A percentile compares a stretch with the other conserved stretches of the same genome.
phyloP scores from a whole-genome alignment of 2,113 vertebrate species.

The Trogon melanurus region DNA sequence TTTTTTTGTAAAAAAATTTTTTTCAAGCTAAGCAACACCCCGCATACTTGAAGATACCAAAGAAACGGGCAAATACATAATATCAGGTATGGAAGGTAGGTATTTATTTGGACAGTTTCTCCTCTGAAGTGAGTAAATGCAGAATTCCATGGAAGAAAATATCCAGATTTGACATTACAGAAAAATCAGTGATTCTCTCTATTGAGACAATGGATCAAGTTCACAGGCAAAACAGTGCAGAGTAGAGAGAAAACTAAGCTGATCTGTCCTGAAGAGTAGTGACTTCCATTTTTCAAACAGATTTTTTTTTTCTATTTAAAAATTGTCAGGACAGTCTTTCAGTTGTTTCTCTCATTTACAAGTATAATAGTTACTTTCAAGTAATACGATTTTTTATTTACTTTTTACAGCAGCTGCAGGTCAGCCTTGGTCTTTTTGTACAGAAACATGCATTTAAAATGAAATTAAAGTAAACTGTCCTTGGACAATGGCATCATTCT shows the following conservation, averaged over 20 bases:
- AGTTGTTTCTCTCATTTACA: conserved; percentile 41
- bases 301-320: background rate
- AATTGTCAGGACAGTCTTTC: conserved; percentile 44
- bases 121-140: background rate
- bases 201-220: background rate
- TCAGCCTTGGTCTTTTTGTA: conserved; percentile 65
- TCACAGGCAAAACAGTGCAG: background rate
- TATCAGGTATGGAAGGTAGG: background rate
- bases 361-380: conserved; percentile 66
- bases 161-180: background rate
- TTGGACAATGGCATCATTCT: conserved; percentile 50
- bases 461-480: conserved; percentile 61
- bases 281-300: background rate
- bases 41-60: background rate
- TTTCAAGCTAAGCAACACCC: background rate
- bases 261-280: background rate
- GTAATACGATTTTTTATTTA: conserved; percentile 46
- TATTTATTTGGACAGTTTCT: background rate
- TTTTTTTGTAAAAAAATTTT: background rate
- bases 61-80: background rate
- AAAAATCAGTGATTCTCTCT: background rate
- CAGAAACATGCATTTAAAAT: conserved; percentile 63
- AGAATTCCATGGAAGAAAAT: background rate
- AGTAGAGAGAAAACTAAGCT: background rate
- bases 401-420: conserved; percentile 59